Evolutionary conservation across 1,140 invertebrate species (phyloP).

Genomic region (Zelostemma sp.): DNA sequence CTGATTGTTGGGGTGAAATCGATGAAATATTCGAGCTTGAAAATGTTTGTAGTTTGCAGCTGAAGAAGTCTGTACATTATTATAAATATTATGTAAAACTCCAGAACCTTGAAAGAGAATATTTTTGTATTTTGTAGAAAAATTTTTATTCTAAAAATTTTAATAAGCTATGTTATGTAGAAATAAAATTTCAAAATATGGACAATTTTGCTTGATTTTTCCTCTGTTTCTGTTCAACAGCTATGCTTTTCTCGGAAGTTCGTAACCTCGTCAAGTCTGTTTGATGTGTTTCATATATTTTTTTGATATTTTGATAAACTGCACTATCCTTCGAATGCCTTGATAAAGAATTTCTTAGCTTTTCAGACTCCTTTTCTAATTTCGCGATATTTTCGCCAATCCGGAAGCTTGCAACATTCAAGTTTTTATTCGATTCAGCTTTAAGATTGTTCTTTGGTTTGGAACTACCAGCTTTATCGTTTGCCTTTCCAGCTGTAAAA

Average conservation of each 20-base stretch:
- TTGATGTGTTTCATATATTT: slow-evolving; percentile 74
- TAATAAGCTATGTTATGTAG: too few relatives aligned
- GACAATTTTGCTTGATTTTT: slow-evolving; percentile 78
- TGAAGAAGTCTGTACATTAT: too few relatives aligned
- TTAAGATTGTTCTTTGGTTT: slow-evolving; percentile 68
- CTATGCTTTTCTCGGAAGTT: slow-evolving; percentile 75
- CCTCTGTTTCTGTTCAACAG: slow-evolving; percentile 77
- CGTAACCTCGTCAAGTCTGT: slow-evolving; percentile 74
- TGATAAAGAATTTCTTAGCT: slow-evolving; percentile 75
- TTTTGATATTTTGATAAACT: slow-evolving; percentile 73
- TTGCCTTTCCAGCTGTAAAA: slow-evolving; percentile 35
- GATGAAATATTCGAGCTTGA: too few relatives aligned
- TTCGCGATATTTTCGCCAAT: slow-evolving; percentile 79
- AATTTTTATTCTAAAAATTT: too few relatives aligned
- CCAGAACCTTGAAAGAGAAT: too few relatives aligned
- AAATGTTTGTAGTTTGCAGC: too few relatives aligned
- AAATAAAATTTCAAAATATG: slow-evolving; percentile 72
- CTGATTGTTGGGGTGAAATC: too few relatives aligned
- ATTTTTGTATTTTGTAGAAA: too few relatives aligned
- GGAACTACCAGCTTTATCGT: slow-evolving; percentile 43
- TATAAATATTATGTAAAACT: too few relatives aligned
- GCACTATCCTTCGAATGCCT: slow-evolving; percentile 73
- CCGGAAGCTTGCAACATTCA: slow-evolving; percentile 83
- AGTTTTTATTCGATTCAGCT: slow-evolving; percentile 74
- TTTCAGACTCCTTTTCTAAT: slow-evolving; percentile 77